Base-by-base conservation (phyloP, 2,113 vertebrate species). In the Oreamnos americanus region DNA sequence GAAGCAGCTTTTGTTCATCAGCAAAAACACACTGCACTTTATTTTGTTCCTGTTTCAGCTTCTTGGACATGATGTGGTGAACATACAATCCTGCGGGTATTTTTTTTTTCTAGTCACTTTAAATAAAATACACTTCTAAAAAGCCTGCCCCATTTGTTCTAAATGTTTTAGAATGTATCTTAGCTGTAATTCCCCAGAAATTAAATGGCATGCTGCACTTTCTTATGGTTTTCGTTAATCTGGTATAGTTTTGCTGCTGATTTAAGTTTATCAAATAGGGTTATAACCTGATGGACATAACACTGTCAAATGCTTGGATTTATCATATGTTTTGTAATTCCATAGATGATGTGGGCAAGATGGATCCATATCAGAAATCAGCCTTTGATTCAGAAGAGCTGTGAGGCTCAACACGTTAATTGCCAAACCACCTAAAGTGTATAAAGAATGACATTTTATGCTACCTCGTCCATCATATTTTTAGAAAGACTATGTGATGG, bases 371-470 rank as follows among this genome's bases (percentile, higher is more conserved):
- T 83, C 94, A 97, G 94, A 95, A 96, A 97, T 88, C 97, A 97
- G 96, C 79, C 93, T 97, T 97, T 97, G 91, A 97, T 97, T 97
- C 97, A 83, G 33, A 97, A 67, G 87, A 98, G 95, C 95, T n/a
- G 85, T 89, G 53, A 98, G 97, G 97, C 98, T 99, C 94, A 74
- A 96, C 88, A 62, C 23, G 19, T 96, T 99, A 98, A 99, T 98
- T 99, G 98, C 97, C 95, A 97, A 98, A 76, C 96, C 97, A 98
- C 98, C 98, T 98, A 98, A 99, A 98, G 96, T 98, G 93, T 96
- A 93, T 97, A 98, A 98, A 98, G 98, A 98, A 98, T 98, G 98
- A 97, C 97, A 98, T 98, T 98, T 98, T 98, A 92, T 98, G 92
- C 92, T 95, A 94, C 87, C 88, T 98, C 87, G 60, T 98, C 98